Conservation (phyloP, 2,888 invertebrate species). For the Brachypterus glaber region DNA sequence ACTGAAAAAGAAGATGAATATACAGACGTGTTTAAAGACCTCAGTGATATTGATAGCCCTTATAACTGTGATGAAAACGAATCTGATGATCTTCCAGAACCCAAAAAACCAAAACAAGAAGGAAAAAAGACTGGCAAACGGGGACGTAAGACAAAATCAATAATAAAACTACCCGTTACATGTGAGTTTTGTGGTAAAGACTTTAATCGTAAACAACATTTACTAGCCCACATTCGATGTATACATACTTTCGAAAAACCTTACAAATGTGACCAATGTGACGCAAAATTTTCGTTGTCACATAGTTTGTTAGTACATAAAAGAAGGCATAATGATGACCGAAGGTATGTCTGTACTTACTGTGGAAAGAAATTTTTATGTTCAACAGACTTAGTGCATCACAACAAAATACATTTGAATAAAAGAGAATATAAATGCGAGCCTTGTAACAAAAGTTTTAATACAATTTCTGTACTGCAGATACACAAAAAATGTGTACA, state of each 20-base stretch:
- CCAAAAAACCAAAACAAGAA: constrained; percentile 14
- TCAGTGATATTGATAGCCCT: constrained; percentile 11
- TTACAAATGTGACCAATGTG: constrained; percentile 27
- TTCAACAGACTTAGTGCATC: constrained; percentile 26
- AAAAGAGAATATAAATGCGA: constrained; percentile 28
- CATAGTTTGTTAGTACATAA: constrained; percentile 27
- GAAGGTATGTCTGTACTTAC: constrained; percentile 25
- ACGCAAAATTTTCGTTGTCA: constrained; percentile 25
- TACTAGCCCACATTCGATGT: constrained; percentile 26
- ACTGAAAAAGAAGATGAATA: constrained; percentile 8
- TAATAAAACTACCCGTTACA: constrained; percentile 16
- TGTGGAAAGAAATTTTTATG: constrained; percentile 36
- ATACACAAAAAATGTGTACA: constrained; percentile 30
- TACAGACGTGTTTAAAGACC: constrained; percentile 6
- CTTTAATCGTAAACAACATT: constrained; percentile 27
- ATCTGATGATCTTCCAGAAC: constrained; percentile 11
- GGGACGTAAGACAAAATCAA: not conserved
- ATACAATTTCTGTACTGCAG: constrained; percentile 27
- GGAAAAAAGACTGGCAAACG: too few species aligned
- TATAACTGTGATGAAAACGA: constrained; percentile 8
- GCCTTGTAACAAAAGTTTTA: constrained; percentile 27
- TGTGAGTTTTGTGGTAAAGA: constrained; percentile 28
- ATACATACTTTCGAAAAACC: constrained; percentile 30
- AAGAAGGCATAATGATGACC: constrained; percentile 27
- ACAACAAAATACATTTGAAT: constrained; percentile 28